A percentile compares a stretch with the other conserved stretches of the same genome.
These are phyloP conservation scores for Drosophila nigrodunni DNA, from an alignment of 1,140 invertebrate genomes.

Conservation along the genomic window DNA sequence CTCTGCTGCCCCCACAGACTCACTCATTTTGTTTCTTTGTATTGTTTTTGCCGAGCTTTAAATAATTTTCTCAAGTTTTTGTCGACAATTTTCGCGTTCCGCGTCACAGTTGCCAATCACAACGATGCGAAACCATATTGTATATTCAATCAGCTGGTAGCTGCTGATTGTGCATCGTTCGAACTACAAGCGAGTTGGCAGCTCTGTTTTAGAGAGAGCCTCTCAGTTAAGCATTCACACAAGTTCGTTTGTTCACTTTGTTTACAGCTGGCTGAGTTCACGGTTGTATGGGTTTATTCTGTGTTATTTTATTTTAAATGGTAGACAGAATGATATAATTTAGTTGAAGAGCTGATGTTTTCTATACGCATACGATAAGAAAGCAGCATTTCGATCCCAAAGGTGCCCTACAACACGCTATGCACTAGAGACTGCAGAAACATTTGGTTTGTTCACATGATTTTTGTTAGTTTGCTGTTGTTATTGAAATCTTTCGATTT, in stretches of 20 bases:
- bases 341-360: too few species aligned
- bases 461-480: background rate
- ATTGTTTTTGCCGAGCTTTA: background rate
- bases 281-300: too few species aligned
- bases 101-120: conserved; percentile 44
- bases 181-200: background rate
- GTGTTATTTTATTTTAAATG: background rate
- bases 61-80: conserved; percentile 9
- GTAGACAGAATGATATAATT: background rate
- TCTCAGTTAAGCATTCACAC: background rate
- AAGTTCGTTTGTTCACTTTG: background rate
- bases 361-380: too few species aligned
- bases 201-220: background rate
- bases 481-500: background rate
- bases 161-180: background rate
- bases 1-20: conserved; percentile 34
- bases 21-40: conserved; percentile 42
- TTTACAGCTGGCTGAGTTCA: conserved; percentile 1
- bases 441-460: background rate
- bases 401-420: too few species aligned
- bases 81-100: conserved; percentile 24
- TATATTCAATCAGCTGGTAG: conserved; percentile 18
- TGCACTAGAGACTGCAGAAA: too few species aligned
- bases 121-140: conserved; percentile 6
- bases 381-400: too few species aligned